These are phyloP conservation scores for Ciconia boyciana DNA, from an alignment of 2,113 vertebrate genomes.

Conservation along the genomic window DNA sequence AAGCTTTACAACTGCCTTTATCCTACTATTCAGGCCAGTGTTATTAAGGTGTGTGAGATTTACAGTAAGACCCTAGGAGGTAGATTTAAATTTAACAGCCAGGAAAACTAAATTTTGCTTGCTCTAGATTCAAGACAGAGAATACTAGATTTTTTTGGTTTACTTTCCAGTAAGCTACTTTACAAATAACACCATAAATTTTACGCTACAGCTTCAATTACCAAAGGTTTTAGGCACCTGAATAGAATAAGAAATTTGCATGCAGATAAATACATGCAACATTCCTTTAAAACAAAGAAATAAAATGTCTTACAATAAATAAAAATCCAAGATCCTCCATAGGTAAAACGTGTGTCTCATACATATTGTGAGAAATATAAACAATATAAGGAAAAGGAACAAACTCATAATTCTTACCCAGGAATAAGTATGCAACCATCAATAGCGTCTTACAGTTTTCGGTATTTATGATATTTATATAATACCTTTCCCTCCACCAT, in stretches of 20 bases:
- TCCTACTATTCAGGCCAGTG: slow-evolving; percentile 7
- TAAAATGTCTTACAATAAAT: not conserved
- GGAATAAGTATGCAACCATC: not conserved
- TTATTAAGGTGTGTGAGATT: not conserved
- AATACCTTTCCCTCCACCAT: not conserved
- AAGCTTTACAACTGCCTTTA: not conserved
- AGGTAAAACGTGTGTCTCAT: not conserved
- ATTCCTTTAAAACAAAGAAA: slow-evolving; percentile 3
- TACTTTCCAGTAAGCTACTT: not conserved
- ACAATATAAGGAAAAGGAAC: not conserved
- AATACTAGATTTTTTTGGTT: not conserved
- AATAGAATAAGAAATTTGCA: not conserved
- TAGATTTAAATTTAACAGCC: not conserved
- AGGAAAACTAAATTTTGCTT: not conserved
- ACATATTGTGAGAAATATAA: not conserved
- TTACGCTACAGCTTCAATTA: not conserved
- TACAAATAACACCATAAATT: not conserved
- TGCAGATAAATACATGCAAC: not conserved
- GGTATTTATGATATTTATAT: not conserved
- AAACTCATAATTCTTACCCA: not conserved
- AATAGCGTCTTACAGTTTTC: not conserved
- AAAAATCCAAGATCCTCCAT: not conserved
- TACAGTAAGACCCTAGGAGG: not conserved
- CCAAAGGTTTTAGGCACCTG: not conserved
- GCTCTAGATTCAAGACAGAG: not conserved